phyloP scores from a whole-genome alignment of 2,113 vertebrate genomes.

The Struthidea cinerea region DNA sequence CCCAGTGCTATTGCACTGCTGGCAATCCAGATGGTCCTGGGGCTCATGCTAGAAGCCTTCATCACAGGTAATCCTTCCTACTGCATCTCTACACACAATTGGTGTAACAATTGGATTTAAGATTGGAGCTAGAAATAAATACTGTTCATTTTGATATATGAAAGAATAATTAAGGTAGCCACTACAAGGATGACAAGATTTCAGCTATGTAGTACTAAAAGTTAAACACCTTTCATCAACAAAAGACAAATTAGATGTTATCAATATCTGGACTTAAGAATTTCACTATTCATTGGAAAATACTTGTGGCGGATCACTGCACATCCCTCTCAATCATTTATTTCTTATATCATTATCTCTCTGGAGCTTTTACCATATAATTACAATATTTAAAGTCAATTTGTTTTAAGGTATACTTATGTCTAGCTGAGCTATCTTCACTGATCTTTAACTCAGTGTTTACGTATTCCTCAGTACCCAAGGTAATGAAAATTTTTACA shows the following conservation, averaged over 20 bases:
- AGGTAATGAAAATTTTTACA: not conserved
- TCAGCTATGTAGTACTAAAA: not conserved
- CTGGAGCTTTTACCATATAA: not conserved
- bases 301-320: not conserved
- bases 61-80: constrained; percentile 86
- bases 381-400: not conserved
- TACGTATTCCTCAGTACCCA: not conserved
- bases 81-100: not conserved
- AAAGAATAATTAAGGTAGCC: not conserved
- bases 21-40: constrained; percentile 95
- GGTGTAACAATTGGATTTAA: not conserved
- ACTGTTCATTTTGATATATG: not conserved
- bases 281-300: not conserved
- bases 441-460: not conserved
- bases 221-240: not conserved
- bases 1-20: constrained; percentile 91
- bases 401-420: not conserved
- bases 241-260: not conserved
- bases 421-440: not conserved
- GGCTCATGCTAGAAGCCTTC: constrained; percentile 96
- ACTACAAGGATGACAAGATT: not conserved
- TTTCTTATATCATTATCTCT: not conserved
- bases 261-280: not conserved
- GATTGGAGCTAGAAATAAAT: not conserved
- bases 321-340: not conserved